These are phyloP conservation scores for Lethenteron reissneri DNA, from an alignment of 2,113 vertebrate species.

Conservation along the genomic window DNA sequence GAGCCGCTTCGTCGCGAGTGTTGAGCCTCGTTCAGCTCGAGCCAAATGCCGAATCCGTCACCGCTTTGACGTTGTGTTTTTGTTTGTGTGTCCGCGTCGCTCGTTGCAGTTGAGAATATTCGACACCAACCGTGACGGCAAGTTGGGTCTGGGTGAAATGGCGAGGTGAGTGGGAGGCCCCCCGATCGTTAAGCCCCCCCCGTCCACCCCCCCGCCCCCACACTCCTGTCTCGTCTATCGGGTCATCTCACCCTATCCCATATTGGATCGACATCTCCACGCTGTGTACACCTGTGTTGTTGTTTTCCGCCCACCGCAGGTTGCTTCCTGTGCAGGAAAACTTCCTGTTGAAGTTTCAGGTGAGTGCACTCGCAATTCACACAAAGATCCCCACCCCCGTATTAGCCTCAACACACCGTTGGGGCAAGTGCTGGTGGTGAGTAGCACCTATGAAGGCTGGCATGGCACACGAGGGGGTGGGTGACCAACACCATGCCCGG, in stretches of 20 bases:
- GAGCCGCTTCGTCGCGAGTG: too few species aligned
- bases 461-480: too few species aligned
- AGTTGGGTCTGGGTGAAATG: constrained; percentile 85
- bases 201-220: background rate
- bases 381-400: too few species aligned
- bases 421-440: too few species aligned
- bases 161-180: constrained; percentile 36
- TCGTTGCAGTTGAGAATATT: constrained; percentile 56
- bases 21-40: background rate
- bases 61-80: background rate
- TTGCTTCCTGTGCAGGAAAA: constrained; percentile 88
- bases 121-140: constrained; percentile 71
- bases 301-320: constrained; percentile 24
- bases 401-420: too few species aligned
- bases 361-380: constrained; percentile 16
- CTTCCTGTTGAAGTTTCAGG: constrained; percentile 91
- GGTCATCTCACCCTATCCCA: background rate
- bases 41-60: background rate
- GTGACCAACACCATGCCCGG: too few species aligned
- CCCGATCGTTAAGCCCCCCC: background rate
- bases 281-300: constrained; percentile 1
- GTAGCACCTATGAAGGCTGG: too few species aligned
- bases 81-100: background rate
- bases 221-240: background rate
- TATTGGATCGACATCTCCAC: background rate